These are phyloP conservation scores for Phoxinus dragarum DNA, from an alignment of 2,797 vertebrate genomes.

Conservation along the genomic window DNA sequence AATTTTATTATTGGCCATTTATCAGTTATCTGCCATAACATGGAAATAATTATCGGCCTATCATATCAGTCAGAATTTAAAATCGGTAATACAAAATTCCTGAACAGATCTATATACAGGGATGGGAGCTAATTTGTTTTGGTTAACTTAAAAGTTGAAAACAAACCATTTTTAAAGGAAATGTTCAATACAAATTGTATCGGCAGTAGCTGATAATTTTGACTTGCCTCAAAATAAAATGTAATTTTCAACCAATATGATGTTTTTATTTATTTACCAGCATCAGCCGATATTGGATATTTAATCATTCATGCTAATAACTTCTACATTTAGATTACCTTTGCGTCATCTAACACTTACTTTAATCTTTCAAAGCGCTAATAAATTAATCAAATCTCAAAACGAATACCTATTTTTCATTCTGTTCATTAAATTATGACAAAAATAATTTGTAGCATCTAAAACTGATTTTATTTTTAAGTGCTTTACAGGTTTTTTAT, in stretches of 20 bases:
- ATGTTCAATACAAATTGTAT: background rate
- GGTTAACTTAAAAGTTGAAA: background rate
- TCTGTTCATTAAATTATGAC: background rate
- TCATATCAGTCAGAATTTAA: background rate
- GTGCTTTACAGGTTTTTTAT: background rate
- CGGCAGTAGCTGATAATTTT: too few species aligned
- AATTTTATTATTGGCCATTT: background rate
- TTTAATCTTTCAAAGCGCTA: background rate
- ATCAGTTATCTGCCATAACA: background rate
- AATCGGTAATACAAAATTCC: too few species aligned
- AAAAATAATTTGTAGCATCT: background rate
- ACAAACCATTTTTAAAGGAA: background rate
- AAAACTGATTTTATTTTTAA: background rate
- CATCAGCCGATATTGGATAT: background rate
- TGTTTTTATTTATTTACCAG: background rate
- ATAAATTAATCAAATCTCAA: background rate
- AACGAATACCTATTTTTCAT: background rate
- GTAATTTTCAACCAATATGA: background rate
- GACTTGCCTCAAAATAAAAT: background rate
- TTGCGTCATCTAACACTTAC: background rate
- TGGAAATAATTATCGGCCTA: background rate
- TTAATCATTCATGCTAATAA: background rate
- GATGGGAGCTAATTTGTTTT: background rate
- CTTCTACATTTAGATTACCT: background rate
- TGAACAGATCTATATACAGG: background rate